A percentile compares a stretch with the other conserved stretches of the same genome.
These are phyloP conservation scores for Drosophila pectinifera DNA, from an alignment of 1,140 invertebrate species.

Conservation along the genomic window DNA sequence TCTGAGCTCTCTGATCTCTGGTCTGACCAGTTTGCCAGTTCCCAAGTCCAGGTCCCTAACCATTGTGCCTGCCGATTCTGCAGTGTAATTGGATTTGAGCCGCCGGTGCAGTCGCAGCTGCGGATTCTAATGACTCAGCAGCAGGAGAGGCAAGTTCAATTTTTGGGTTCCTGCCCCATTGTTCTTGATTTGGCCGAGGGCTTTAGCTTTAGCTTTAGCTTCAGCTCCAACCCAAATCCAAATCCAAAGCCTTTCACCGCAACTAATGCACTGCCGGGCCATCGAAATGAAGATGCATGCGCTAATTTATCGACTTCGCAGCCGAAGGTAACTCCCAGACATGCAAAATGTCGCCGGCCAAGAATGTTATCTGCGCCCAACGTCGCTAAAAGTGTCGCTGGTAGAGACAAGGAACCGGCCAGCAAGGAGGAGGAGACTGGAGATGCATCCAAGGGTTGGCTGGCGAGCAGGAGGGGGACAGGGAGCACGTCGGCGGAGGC, in stretches of 20 bases:
- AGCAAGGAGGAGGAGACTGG: not conserved
- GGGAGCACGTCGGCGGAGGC: constrained; percentile 5
- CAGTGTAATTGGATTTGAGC: constrained; percentile 80
- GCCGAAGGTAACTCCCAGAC: constrained; percentile 33
- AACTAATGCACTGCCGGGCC: constrained; percentile 48
- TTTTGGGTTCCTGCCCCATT: constrained; percentile 34
- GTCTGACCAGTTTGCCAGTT: constrained; percentile 5
- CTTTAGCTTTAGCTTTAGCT: too few species aligned
- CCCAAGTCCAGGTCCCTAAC: constrained; percentile 31
- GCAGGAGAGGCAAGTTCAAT: constrained; percentile 4
- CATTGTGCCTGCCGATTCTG: constrained; percentile 54
- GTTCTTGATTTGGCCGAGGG: constrained; percentile 39
- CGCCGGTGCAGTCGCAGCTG: constrained; percentile 72
- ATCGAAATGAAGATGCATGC: constrained; percentile 67
- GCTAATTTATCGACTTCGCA: constrained; percentile 61
- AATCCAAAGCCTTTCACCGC: constrained; percentile 49
- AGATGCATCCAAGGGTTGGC: not conserved
- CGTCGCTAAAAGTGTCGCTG: constrained; percentile 61
- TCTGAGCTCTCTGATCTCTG: constrained; percentile 4
- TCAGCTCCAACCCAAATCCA: not conserved
- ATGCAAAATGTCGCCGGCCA: constrained; percentile 63
- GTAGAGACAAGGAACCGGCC: constrained; percentile 30
- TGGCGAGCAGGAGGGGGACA: constrained; percentile 2
- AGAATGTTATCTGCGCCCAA: constrained; percentile 60
- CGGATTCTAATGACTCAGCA: constrained; percentile 77